Base-by-base conservation (phyloP, 2,888 invertebrate genomes). In the Pachymerium ferrugineum region DNA sequence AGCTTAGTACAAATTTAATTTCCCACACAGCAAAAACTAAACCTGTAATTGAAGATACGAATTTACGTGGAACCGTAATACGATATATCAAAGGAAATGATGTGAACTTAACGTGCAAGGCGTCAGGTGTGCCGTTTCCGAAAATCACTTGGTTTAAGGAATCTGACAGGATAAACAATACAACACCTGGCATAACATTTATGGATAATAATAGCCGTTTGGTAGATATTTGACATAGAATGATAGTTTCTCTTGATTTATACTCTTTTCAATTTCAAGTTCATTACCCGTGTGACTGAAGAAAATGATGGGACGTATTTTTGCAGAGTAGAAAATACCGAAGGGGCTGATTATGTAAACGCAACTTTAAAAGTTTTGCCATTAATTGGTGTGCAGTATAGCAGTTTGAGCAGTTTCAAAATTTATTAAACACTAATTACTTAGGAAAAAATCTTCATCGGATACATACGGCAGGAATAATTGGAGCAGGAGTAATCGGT, bases 101-200 rank as follows among this genome's bases (percentile, higher is more conserved):
- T 14, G 19, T 73, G 8, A 74, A 75, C 30, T 75, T 80, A 2
- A 71, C 72, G 10, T 80, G 80, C 75, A 79, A 79, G 31, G 79
- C 82, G 10, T 75, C 75, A 3, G 84, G 83, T 6, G 72, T 74
- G 5, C 80, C 80, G 0, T 67, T 68, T 29, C 80, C 80, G 6
- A 31, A 29, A 3, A 73, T 79, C 25, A 72, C 19, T n/a, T 80
- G 80, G 80, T 76, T 77, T 16, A 35, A 42, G 22, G 42, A 38
- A 3, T 3, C 14, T 3, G 28, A 38, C 5, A 12, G 1, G 16
- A 35, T 72, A n/a, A 22, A 42, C 25, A 16, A 72, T 16, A 22
- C 28, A 8, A 68, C 25, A 10, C 72, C 72, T 42, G 72, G 72
- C 16, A 42, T 72, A 14, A 25, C 33, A 28, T 22, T 72, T 25